A percentile compares a stretch with the other conserved stretches of the same genome.
These are phyloP conservation scores for Proctacanthus coquilletti DNA, from an alignment of 1,140 invertebrate genomes.

Conservation along the genomic window DNA sequence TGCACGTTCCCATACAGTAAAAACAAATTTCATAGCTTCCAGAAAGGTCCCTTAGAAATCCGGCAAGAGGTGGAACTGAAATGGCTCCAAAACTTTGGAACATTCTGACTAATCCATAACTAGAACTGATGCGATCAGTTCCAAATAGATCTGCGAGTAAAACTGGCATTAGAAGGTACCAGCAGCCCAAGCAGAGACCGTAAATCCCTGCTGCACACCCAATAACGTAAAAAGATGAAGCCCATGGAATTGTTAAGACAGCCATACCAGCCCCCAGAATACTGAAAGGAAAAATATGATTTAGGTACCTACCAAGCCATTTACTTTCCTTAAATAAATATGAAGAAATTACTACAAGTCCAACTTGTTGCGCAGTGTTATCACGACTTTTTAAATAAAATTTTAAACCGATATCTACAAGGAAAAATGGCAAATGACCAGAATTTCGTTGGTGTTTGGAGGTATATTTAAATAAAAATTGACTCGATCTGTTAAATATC, in stretches of 20 bases:
- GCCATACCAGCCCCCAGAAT: constrained; percentile 50
- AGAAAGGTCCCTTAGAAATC: constrained; percentile 47
- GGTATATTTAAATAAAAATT: too few relatives aligned
- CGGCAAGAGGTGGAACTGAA: constrained; percentile 50
- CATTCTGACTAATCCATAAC: constrained; percentile 55
- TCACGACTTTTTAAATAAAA: too few relatives aligned
- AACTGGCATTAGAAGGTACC: constrained; percentile 58
- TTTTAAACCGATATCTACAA: too few relatives aligned
- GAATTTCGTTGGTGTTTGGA: too few relatives aligned
- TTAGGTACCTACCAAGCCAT: too few relatives aligned
- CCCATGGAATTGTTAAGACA: constrained; percentile 46
- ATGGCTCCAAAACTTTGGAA: constrained; percentile 60
- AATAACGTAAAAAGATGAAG: constrained; percentile 43
- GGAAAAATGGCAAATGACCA: too few relatives aligned
- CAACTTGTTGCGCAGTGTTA: too few relatives aligned
- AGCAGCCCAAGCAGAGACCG: constrained; percentile 53
- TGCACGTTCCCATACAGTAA: constrained; percentile 58
- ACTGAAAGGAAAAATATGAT: constrained; percentile 27
- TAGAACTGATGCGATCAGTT: constrained; percentile 53
- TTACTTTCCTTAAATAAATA: too few relatives aligned
- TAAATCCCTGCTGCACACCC: constrained; percentile 44
- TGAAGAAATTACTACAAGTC: too few relatives aligned
- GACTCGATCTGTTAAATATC: too few relatives aligned
- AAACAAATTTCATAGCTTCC: constrained; percentile 54
- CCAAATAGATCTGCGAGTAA: constrained; percentile 56